phyloP scores from a whole-genome alignment of 2,113 vertebrate species.

The Vanacampus margaritifer region DNA sequence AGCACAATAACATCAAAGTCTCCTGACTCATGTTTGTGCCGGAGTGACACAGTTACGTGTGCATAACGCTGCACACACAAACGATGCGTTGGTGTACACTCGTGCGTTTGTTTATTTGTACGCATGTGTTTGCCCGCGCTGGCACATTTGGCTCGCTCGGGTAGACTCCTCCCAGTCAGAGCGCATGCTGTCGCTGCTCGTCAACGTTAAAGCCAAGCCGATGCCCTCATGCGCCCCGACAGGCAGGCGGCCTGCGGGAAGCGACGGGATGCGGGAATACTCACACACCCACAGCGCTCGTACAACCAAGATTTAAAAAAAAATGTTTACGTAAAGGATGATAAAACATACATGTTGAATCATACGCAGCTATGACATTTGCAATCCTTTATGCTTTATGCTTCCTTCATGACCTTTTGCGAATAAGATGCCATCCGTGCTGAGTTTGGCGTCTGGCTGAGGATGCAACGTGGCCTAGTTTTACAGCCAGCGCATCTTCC shows the following conservation, averaged over 20 bases:
- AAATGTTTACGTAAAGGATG: background rate
- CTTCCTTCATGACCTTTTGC: constrained; percentile 2
- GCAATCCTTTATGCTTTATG: background rate
- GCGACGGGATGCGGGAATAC: constrained; percentile 48
- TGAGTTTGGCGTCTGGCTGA: constrained; percentile 3
- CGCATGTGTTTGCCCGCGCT: constrained; percentile 12
- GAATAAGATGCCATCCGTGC: background rate
- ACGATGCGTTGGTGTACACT: constrained; percentile 21
- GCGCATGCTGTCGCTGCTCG: constrained; percentile 60
- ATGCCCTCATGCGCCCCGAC: constrained; percentile 63
- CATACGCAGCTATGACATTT: background rate
- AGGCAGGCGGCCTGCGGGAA: constrained; percentile 56
- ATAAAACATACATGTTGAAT: constrained; percentile 1
- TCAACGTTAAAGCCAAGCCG: constrained; percentile 56
- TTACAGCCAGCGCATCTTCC: constrained; percentile 36
- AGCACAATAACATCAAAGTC: background rate
- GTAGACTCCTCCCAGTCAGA: constrained; percentile 57
- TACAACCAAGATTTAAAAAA: constrained; percentile 36
- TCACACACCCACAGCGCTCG: constrained; percentile 48
- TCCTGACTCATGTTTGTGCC: constrained; percentile 36
- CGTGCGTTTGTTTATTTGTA: constrained; percentile 26
- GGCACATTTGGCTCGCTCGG: constrained; percentile 55
- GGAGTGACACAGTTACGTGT: constrained; percentile 44
- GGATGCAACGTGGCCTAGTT: background rate
- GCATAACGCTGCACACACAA: constrained; percentile 34